phyloP scores from a whole-genome alignment of 2,888 invertebrate species.

The Coremacera marginata region DNA sequence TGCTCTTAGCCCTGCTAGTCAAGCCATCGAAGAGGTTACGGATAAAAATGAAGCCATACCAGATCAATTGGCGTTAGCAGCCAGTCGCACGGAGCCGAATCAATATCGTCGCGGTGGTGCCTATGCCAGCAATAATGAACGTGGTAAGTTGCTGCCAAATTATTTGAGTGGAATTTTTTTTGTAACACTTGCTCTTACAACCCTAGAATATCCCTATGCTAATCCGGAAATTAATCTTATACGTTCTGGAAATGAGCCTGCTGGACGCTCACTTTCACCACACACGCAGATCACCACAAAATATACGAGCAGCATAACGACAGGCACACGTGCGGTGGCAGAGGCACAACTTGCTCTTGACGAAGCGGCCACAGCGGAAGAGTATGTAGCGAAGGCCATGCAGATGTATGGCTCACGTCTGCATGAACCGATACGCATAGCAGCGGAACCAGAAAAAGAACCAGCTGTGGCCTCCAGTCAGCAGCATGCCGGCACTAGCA shows the following conservation, averaged over 20 bases:
- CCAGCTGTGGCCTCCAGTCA: constrained; percentile 8
- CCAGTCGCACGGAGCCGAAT: constrained; percentile 56
- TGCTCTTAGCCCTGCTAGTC: constrained; percentile 46
- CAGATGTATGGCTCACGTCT: constrained; percentile 61
- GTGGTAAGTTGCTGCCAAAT: constrained; percentile 5
- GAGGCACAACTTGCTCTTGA: constrained; percentile 51
- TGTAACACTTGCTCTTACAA: not conserved
- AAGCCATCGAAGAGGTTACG: constrained; percentile 53
- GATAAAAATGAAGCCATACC: constrained; percentile 53
- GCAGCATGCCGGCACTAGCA: constrained; percentile 2
- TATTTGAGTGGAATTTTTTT: not conserved
- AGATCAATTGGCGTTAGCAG: constrained; percentile 63
- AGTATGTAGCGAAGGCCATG: constrained; percentile 68
- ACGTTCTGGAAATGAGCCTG: constrained; percentile 57
- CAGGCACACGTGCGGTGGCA: constrained; percentile 25
- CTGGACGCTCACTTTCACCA: constrained; percentile 13
- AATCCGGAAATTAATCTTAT: constrained; percentile 64
- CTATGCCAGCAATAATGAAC: constrained; percentile 47
- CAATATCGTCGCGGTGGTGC: constrained; percentile 53
- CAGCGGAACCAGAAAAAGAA: constrained; percentile 39
- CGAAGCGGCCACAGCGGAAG: constrained; percentile 65
- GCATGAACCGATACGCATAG: constrained; percentile 56
- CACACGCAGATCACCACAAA: constrained; percentile 52
- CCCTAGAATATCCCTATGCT: constrained; percentile 56
- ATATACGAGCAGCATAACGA: constrained; percentile 49